phyloP scores from a whole-genome alignment of 2,797 vertebrate species.

The Leptodactylus fallax region DNA sequence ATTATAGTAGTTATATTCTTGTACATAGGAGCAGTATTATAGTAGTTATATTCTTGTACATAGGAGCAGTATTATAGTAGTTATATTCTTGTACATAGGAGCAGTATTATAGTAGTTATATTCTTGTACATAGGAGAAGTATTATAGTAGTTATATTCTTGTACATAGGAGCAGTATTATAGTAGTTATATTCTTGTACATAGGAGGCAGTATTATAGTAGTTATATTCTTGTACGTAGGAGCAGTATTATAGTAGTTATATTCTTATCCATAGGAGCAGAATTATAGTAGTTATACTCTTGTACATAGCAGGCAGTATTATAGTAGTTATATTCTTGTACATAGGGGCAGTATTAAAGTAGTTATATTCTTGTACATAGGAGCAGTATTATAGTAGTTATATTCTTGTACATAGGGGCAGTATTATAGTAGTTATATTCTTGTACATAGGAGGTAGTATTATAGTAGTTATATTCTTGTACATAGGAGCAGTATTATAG shows the following conservation, averaged over 20 bases:
- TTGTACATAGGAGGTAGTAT: background rate
- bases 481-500: background rate
- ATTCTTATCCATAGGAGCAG: background rate
- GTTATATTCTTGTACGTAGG: constrained; percentile 8
- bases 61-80: constrained; percentile 8
- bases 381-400: constrained; percentile 4
- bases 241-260: constrained; percentile 15
- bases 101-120: constrained; percentile 17
- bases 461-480: constrained; percentile 1
- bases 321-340: background rate
- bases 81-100: constrained; percentile 5
- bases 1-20: constrained; percentile 16
- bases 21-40: constrained; percentile 4
- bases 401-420: no score
- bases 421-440: no score
- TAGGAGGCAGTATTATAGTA: constrained; percentile 8
- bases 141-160: constrained; percentile 23
- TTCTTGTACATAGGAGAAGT: constrained; percentile 11
- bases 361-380: constrained; percentile 8
- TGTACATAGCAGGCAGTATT: background rate
- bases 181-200: constrained; percentile 8
- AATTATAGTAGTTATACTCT: constrained; percentile 13
- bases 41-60: constrained; percentile 5
- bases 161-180: constrained; percentile 20
- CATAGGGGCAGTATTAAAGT: background rate